Conservation (phyloP, 2,888 invertebrate genomes). For the Busseola fusca region DNA sequence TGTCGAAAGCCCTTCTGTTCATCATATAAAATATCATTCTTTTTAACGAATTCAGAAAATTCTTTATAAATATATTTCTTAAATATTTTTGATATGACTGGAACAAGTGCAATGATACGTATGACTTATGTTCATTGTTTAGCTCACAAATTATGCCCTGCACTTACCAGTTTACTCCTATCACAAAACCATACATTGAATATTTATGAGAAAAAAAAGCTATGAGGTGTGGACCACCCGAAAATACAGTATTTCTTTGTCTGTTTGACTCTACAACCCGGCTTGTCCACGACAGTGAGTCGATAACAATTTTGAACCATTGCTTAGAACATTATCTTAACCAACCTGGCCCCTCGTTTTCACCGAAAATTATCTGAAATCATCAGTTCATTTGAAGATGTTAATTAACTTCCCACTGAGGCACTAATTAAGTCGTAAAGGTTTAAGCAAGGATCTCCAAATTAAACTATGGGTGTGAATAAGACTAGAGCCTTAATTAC, state of each 20-base stretch:
- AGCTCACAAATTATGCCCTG: too few relatives aligned
- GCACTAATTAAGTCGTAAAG: conserved; percentile 27
- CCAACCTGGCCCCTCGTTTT: not conserved
- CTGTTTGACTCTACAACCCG: not conserved
- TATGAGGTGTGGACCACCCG: not conserved
- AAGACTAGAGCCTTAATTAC: conserved; percentile 35
- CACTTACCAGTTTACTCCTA: not conserved
- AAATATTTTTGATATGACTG: too few relatives aligned
- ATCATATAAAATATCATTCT: too few relatives aligned
- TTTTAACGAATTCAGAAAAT: too few relatives aligned
- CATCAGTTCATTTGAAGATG: conserved; percentile 5
- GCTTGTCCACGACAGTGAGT: not conserved
- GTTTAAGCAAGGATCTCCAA: conserved; percentile 34
- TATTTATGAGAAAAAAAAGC: not conserved
- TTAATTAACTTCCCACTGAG: conserved; percentile 28
- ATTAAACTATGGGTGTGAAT: conserved; percentile 50
- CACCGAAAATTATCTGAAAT: not conserved
- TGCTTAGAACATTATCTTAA: not conserved
- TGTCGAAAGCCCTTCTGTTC: too few relatives aligned
- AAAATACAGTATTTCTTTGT: not conserved
- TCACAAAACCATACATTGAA: not conserved
- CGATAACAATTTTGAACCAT: not conserved
- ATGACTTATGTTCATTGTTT: not conserved
- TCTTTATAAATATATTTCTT: too few relatives aligned
- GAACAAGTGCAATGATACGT: too few relatives aligned